Base-by-base conservation (phyloP, 2,888 invertebrate species). In the Sphinx pinastri region DNA sequence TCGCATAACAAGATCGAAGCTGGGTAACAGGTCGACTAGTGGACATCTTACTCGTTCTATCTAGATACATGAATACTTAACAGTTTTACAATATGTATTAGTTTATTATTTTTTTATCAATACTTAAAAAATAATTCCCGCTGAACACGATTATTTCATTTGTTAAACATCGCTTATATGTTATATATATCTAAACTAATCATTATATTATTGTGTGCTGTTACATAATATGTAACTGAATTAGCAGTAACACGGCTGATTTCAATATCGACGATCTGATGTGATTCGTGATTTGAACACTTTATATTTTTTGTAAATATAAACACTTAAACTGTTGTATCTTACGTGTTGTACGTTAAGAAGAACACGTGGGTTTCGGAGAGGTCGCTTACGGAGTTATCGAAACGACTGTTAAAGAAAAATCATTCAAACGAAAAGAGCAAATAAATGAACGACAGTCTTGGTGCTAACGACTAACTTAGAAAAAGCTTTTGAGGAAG, bases 401-500 rank as follows among this genome's bases (percentile, higher is more conserved):
- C 19, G 74, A 78, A 75, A 81, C 87, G 89, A 90, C 88, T 81
- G 84, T 88, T 81, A 90, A 90, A 90, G 84, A 85, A 87, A 89
- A 85, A 76, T 72, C 55, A 78, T 75, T 72, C 81, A 88, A 84
- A 80, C 76, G 85, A 88, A 89, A 87, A 87, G 87, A 89, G 87
- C 90, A 92, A 91, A 90, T 81, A 88, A 93, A 91, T 82, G 76
- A 91, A 91, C 81, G 91, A 91, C 93, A 93, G 94, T 93, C 94
- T 93, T 93, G 92, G 90, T 92, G 93, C 90, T 89, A 88, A 91
- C 90, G 87, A 88, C 84, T 90, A 92, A 92, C 89, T 97, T 98
- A 98, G 96, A 98, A 98, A 95, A 98, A 97, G 96, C 98, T 98
- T 96, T 98, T 98, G 94, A 98, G 96, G 96, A 98, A 98, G 95